Conservation (phyloP, 2,113 vertebrate species). For the Bambusicola thoracicus region DNA sequence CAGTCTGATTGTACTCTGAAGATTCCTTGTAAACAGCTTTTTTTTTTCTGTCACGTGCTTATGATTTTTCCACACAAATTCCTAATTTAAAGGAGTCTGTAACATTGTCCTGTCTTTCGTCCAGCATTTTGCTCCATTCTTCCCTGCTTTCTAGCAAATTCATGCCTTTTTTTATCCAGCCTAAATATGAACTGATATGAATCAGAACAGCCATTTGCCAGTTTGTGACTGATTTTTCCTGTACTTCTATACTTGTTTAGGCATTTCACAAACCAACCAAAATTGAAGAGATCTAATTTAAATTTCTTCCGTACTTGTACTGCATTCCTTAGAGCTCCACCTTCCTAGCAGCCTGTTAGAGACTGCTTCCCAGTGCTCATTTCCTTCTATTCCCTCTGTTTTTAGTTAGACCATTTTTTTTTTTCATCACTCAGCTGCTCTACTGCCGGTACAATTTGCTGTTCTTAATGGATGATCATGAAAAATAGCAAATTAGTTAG, state of each 20-base stretch:
- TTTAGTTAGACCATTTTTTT: not conserved
- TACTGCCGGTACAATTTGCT: not conserved
- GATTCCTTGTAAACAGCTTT: not conserved
- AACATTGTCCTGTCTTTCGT: not conserved
- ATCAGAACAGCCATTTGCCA: not conserved
- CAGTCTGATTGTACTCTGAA: not conserved
- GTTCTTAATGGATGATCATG: not conserved
- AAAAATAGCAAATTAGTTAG: not conserved
- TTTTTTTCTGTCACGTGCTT: not conserved
- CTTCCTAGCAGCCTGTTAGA: not conserved
- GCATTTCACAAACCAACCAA: not conserved
- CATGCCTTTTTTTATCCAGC: not conserved
- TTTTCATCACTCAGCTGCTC: not conserved
- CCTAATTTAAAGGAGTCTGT: not conserved
- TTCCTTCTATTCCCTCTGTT: not conserved
- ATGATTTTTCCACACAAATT: not conserved
- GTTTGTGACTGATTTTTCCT: not conserved
- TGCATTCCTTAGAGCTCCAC: not conserved
- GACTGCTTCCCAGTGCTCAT: not conserved
- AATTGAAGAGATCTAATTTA: not conserved
- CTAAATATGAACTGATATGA: not conserved
- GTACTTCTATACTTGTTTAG: not conserved
- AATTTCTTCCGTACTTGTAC: not conserved
- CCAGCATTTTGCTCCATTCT: not conserved
- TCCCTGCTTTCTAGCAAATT: not conserved